Conservation (phyloP, 2,113 vertebrate species). For the Notarius quadriscutis region DNA sequence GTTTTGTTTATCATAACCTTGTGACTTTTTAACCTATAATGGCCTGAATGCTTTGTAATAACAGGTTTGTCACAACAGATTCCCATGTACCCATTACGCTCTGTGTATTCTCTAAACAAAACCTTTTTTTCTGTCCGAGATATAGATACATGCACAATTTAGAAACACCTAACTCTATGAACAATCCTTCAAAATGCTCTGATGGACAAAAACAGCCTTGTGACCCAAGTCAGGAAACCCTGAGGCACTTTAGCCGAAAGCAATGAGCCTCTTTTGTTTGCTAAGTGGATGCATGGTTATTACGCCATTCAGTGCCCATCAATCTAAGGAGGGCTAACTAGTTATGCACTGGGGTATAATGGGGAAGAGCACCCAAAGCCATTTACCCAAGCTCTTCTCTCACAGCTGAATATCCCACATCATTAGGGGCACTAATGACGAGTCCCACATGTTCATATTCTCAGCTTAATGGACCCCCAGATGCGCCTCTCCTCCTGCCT, state of each 20-base stretch:
- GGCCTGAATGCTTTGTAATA: no score
- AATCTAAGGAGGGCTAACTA: conserved; percentile 9
- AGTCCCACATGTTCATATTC: neutral
- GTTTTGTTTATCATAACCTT: no score
- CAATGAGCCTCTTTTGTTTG: neutral
- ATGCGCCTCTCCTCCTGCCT: conserved; percentile 1
- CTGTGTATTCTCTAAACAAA: neutral
- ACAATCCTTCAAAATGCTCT: neutral
- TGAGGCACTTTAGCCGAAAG: conserved; percentile 5
- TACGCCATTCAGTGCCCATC: conserved; percentile 11
- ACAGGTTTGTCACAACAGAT: no score
- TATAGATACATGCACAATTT: neutral
- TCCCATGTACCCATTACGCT: neutral
- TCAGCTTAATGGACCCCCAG: conserved; percentile 11
- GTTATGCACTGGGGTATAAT: conserved; percentile 19
- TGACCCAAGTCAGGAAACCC: conserved; percentile 5
- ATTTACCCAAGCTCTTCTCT: conserved; percentile 10
- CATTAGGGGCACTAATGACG: conserved; percentile 16
- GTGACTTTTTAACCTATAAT: no score
- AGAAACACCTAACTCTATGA: neutral
- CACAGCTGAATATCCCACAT: conserved; percentile 2
- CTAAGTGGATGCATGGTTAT: conserved; percentile 1
- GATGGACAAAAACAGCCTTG: neutral
- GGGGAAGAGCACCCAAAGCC: neutral
- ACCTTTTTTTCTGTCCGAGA: no score